Evolutionary conservation across 2,888 invertebrate genomes (phyloP).

Genomic region (Mythimna albipuncta): DNA sequence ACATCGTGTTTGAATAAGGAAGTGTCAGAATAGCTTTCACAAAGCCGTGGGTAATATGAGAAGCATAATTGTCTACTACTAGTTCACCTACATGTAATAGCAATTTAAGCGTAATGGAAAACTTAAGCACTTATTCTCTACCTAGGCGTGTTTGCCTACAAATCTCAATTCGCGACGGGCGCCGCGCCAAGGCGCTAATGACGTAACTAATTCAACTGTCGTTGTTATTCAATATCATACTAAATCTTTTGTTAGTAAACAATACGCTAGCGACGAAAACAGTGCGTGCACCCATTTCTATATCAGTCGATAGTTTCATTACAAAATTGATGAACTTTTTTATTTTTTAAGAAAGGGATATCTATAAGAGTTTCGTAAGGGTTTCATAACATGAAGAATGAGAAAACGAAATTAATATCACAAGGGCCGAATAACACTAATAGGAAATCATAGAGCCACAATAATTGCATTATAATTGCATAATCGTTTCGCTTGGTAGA

Average conservation of each 20-base stretch:
- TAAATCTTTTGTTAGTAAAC: conserved; percentile 52
- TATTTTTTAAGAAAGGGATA: conserved; percentile 38
- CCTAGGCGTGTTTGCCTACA: neutral
- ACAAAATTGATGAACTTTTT: conserved; percentile 40
- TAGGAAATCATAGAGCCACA: neutral
- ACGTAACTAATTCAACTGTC: conserved; percentile 41
- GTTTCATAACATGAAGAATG: conserved; percentile 25
- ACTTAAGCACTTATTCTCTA: conserved; percentile 3
- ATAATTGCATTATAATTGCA: neutral
- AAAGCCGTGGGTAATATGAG: neutral
- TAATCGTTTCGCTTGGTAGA: neutral
- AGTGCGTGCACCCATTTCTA: conserved; percentile 24
- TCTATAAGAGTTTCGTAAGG: neutral
- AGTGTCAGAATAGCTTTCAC: conserved; percentile 11
- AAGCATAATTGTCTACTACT: neutral
- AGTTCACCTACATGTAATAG: neutral
- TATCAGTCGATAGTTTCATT: conserved; percentile 16
- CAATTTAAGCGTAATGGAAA: conserved; percentile 29
- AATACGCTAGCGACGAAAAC: conserved; percentile 31
- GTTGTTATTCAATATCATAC: conserved; percentile 46
- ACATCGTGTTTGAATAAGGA: neutral
- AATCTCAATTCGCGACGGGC: conserved; percentile 20
- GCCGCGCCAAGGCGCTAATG: conserved; percentile 34
- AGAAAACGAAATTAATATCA: neutral
- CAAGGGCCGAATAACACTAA: neutral